phyloP scores from a whole-genome alignment of 2,797 vertebrate species.

The Peromyscus eremicus region DNA sequence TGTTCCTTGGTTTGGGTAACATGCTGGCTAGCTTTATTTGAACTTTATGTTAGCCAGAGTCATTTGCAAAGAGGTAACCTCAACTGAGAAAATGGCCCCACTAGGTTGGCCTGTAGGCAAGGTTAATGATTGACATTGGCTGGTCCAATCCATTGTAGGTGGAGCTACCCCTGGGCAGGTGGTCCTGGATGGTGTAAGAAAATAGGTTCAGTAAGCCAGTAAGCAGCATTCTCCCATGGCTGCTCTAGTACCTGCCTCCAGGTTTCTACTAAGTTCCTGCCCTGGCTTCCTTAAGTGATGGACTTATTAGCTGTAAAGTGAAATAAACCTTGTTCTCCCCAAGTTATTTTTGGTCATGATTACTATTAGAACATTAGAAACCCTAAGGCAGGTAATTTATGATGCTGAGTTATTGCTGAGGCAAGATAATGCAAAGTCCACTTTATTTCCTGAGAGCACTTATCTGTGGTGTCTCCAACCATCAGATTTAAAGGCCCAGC shows the following conservation, averaged over 20 bases:
- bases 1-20: neutral
- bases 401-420: neutral
- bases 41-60: neutral
- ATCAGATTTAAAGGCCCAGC: neutral
- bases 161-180: neutral
- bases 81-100: neutral
- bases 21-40: neutral
- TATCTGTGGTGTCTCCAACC: neutral
- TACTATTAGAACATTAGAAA: neutral
- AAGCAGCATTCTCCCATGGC: neutral
- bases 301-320: neutral
- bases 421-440: neutral
- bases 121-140: neutral
- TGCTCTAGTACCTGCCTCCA: neutral
- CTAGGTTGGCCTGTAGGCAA: neutral
- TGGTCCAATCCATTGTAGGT: neutral
- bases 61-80: neutral
- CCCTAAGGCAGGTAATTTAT: neutral
- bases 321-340: too few species aligned
- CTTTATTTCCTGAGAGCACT: neutral
- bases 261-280: neutral
- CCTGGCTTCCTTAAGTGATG: neutral
- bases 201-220: neutral
- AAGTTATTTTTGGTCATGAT: neutral
- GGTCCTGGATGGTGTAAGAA: neutral